These are phyloP conservation scores for Isurus oxyrinchus DNA, from an alignment of 2,113 vertebrate genomes.

Conservation along the genomic window DNA sequence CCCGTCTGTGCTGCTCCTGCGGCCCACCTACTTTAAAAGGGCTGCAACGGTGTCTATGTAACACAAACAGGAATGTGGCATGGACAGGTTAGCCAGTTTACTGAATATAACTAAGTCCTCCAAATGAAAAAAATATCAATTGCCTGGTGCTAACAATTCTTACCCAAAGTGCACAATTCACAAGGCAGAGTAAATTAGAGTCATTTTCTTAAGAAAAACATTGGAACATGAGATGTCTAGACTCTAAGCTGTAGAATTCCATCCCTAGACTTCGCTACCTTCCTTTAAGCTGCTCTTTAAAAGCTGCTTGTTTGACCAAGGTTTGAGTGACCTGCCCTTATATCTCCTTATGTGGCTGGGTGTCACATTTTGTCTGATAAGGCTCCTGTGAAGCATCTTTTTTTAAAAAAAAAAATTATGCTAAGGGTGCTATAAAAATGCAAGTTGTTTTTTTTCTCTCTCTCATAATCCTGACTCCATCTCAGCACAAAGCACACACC, in stretches of 20 bases:
- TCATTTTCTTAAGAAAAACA: neutral
- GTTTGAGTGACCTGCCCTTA: neutral
- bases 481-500: neutral
- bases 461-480: neutral
- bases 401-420: neutral
- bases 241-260: neutral
- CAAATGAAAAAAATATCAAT: neutral
- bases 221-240: neutral
- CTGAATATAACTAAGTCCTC: neutral
- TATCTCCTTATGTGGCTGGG: neutral
- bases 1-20: neutral
- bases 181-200: neutral
- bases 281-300: neutral
- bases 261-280: neutral
- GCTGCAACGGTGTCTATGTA: neutral
- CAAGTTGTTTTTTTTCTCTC: neutral
- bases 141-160: neutral
- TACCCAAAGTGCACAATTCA: neutral
- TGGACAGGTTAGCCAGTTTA: neutral
- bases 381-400: neutral
- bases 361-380: neutral
- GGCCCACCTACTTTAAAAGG: neutral
- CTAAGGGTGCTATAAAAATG: neutral
- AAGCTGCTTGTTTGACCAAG: neutral
- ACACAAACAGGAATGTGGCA: neutral